Conservation (phyloP, 1,140 invertebrate species). For the Pseudomyrmex cubaensis region DNA sequence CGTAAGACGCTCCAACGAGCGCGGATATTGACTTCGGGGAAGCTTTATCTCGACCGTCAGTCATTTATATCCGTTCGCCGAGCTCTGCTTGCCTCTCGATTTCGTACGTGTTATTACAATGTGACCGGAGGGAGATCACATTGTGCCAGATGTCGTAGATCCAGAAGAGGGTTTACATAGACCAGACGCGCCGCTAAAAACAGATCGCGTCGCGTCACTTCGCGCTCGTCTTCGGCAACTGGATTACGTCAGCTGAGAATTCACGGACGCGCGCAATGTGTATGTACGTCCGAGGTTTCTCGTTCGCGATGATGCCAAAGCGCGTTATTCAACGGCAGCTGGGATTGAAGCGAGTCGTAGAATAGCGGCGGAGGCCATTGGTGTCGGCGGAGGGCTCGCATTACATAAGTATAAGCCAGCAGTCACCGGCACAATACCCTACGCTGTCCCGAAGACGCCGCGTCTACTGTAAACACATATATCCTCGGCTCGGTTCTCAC, state of each 20-base stretch:
- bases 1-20: not conserved
- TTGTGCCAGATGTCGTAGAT: constrained; percentile 53
- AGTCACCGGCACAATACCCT: constrained; percentile 71
- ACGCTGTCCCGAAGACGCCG: constrained; percentile 72
- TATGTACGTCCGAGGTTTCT: constrained; percentile 50
- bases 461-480: constrained; percentile 72
- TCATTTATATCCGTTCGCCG: constrained; percentile 50
- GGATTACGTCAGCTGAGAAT: constrained; percentile 68
- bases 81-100: constrained; percentile 43
- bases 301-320: constrained; percentile 8
- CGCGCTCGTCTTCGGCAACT: constrained; percentile 54
- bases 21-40: constrained; percentile 44
- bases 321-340: constrained; percentile 69
- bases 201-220: constrained; percentile 41
- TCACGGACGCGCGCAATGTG: constrained; percentile 52
- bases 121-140: constrained; percentile 23
- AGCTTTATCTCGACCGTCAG: constrained; percentile 33
- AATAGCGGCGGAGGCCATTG: constrained; percentile 46
- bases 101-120: constrained; percentile 53
- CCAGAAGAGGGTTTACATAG: constrained; percentile 41
- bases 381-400: constrained; percentile 67
- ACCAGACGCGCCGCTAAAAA: constrained; percentile 16
- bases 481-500: constrained; percentile 64
- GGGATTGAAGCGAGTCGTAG: constrained; percentile 60
- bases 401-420: constrained; percentile 77